phyloP scores from a whole-genome alignment of 2,797 vertebrate genomes.

The Hemitrygon akajei region DNA sequence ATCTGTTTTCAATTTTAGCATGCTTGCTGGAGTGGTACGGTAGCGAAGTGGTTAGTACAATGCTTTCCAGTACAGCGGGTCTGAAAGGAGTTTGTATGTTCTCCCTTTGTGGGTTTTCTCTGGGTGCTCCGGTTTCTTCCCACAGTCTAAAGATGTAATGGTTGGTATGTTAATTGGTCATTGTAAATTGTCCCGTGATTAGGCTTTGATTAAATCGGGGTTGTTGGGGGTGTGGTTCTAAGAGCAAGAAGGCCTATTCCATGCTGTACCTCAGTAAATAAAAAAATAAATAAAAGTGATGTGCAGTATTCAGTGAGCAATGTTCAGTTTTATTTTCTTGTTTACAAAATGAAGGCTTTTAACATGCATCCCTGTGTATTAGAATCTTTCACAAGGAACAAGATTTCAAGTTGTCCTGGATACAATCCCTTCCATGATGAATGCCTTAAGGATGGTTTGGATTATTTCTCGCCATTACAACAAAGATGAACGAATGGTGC shows the following conservation, averaged over 20 bases:
- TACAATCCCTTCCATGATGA: constrained; percentile 76
- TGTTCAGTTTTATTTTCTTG: neutral
- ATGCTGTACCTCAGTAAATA: no score
- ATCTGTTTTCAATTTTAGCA: neutral
- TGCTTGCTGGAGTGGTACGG: neutral
- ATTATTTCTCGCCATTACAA: constrained; percentile 80
- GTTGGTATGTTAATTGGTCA: no score
- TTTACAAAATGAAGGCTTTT: neutral
- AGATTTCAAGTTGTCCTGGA: constrained; percentile 63
- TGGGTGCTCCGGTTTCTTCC: no score
- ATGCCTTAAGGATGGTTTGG: constrained; percentile 76
- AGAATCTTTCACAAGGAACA: constrained; percentile 72
- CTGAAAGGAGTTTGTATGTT: no score
- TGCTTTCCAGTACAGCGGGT: no score
- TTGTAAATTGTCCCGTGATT: no score
- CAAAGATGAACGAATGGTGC: constrained; percentile 74
- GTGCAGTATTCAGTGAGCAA: neutral
- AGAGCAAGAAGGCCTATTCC: no score
- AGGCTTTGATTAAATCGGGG: no score
- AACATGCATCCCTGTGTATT: constrained; percentile 18
- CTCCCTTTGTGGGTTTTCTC: no score
- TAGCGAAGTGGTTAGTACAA: no score
- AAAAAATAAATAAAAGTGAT: neutral
- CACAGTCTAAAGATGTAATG: no score
- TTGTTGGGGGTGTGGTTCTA: no score